phyloP scores from a whole-genome alignment of 2,113 vertebrate species.

The Muscicapa adusta region DNA sequence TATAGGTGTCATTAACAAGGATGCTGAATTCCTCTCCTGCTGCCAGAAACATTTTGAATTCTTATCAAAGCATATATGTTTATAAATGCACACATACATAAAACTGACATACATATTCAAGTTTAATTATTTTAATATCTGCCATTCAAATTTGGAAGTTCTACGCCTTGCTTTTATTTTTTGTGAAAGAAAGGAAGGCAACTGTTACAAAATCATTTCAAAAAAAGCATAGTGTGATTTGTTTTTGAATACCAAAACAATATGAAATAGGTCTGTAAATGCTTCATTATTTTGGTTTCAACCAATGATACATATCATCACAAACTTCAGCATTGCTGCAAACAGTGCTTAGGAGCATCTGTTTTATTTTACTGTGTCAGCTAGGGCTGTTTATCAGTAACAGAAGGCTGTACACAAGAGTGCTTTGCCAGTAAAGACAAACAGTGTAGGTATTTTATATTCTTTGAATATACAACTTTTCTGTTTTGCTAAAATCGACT shows the following conservation, averaged over 20 bases:
- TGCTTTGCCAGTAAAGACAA: background rate
- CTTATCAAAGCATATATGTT: background rate
- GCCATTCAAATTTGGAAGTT: background rate
- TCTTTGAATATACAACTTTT: background rate
- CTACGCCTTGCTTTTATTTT: background rate
- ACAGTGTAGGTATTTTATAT: background rate
- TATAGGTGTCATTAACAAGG: background rate
- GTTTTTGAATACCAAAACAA: background rate
- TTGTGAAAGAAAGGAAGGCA: background rate
- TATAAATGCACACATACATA: background rate
- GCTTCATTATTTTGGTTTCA: background rate
- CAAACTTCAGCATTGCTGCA: background rate
- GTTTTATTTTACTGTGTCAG: slow-evolving; percentile 35
- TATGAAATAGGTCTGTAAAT: background rate
- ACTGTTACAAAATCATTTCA: background rate
- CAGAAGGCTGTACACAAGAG: background rate
- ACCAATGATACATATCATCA: background rate
- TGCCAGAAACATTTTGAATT: background rate
- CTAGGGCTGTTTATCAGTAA: slow-evolving; percentile 22
- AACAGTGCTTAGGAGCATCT: slow-evolving; percentile 9
- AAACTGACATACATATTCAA: background rate
- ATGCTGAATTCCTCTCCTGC: background rate
- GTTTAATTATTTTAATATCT: background rate
- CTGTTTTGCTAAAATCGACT: background rate
- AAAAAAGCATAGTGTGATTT: background rate